Evolutionary conservation across 2,888 invertebrate species (phyloP).

Genomic region (Odontomyia ornata): DNA sequence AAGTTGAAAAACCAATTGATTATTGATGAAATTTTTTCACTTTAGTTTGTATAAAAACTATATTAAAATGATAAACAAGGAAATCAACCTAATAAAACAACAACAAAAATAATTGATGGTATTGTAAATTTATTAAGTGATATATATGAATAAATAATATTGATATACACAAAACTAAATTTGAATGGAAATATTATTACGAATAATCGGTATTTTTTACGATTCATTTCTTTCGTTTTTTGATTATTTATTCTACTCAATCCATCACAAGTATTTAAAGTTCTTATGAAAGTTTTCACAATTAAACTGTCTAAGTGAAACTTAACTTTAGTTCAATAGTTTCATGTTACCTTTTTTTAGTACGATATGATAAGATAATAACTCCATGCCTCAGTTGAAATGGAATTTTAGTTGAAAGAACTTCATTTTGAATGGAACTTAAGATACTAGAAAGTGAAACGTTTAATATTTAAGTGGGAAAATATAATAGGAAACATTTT

Average conservation of each 20-base stretch:
- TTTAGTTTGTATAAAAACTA: constrained; percentile 21
- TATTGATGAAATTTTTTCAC: not conserved
- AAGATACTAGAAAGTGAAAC: constrained; percentile 13
- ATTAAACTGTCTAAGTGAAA: not conserved
- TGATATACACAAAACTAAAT: constrained; percentile 36
- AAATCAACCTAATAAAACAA: constrained; percentile 24
- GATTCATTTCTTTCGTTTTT: not conserved
- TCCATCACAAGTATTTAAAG: not conserved
- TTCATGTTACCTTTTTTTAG: not conserved
- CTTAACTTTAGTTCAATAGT: not conserved
- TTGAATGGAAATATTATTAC: constrained; percentile 9
- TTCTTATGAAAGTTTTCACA: not conserved
- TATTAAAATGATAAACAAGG: constrained; percentile 16
- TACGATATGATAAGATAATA: not conserved
- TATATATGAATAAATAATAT: constrained; percentile 36
- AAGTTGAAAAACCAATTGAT: not conserved
- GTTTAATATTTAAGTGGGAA: constrained; percentile 21
- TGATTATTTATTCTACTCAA: not conserved
- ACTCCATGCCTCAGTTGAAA: not conserved
- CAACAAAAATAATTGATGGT: constrained; percentile 25
- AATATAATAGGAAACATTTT: constrained; percentile 23
- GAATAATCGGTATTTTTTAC: not conserved
- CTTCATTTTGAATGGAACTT: constrained; percentile 18
- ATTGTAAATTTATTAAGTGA: constrained; percentile 41
- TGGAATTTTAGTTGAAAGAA: not conserved